Base-by-base conservation (phyloP, 2,113 vertebrate genomes). In the Cyphotilapia sp. region DNA sequence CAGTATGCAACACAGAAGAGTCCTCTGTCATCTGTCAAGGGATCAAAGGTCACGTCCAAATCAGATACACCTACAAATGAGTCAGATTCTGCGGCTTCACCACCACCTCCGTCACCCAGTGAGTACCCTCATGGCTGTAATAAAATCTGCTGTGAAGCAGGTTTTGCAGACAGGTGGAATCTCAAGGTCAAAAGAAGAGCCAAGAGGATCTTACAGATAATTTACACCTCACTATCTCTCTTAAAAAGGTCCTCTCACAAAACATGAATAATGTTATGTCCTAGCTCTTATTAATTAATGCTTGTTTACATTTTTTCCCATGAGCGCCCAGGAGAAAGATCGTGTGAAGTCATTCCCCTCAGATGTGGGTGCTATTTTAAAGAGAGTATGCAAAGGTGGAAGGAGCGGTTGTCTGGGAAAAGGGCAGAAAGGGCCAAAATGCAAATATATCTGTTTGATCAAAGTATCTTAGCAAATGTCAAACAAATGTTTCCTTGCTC, bases 51-150 rank as follows among this genome's bases (percentile, higher is more conserved):
- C 87, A 84, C 16, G 0, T 2, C 16, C 1, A 85, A 76, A 38
- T 24, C 7, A 6, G 85, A 87, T 1, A 10, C 24, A 14, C 35
- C 12, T 8, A 22, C 12, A 17, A 53, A 35, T 8, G 89, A 90
- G 7, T 24, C 4, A 0, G 76, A n/a, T 12, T 35, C 45, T 16
- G n/a, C 4, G 5, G 24, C 9, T 19, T 16, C 33, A 3, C 57
- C 3, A 4, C 8, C 80, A 0, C 88, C 92, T n/a, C 19, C 22
- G 3, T 96, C 95, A 22, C 92, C 91, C 29, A 91, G 95, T 96
- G 92, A 96, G 95, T 95, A 88, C 33, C 2, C 31, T 6, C 13
- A 3, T 5, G 9, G n/a, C 9, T 10, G 19, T 29, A 56, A 22
- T 59, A 7, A 80, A 82, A 40, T 45, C 24, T 59, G 10, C 33